These are phyloP conservation scores for Stenodera caucasica DNA, from an alignment of 2,888 invertebrate species.

Conservation along the genomic window DNA sequence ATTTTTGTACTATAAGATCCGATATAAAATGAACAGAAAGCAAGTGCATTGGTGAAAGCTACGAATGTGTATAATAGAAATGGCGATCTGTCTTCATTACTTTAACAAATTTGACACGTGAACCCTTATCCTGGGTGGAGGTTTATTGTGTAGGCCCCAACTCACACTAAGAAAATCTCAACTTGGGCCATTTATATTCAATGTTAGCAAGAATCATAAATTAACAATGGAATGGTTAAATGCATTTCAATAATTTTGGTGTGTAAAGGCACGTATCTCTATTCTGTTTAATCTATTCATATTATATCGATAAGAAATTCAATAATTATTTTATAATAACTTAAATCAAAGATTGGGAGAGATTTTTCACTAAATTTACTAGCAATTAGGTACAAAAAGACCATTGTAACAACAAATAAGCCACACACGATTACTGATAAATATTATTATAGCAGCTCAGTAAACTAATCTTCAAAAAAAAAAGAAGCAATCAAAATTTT, in stretches of 20 bases:
- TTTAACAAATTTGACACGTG: constrained; percentile 34
- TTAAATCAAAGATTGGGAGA: neutral
- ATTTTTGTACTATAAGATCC: neutral
- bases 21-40: neutral
- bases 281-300: too few relatives aligned
- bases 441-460: neutral
- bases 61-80: neutral
- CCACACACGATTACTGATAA: neutral
- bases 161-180: constrained; percentile 20
- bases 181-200: neutral
- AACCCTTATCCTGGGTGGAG: constrained; percentile 23
- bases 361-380: neutral
- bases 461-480: neutral
- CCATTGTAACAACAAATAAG: neutral
- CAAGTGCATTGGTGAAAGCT: neutral
- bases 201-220: neutral
- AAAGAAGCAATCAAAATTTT: too few relatives aligned
- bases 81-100: constrained; percentile 36
- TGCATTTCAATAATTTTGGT: too few relatives aligned
- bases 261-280: too few relatives aligned
- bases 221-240: neutral
- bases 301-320: too few relatives aligned
- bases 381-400: neutral
- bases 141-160: constrained; percentile 16
- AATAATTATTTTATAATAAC: too few relatives aligned